Conservation (phyloP, 2,888 invertebrate genomes). For the Drosophila neotestacea region DNA sequence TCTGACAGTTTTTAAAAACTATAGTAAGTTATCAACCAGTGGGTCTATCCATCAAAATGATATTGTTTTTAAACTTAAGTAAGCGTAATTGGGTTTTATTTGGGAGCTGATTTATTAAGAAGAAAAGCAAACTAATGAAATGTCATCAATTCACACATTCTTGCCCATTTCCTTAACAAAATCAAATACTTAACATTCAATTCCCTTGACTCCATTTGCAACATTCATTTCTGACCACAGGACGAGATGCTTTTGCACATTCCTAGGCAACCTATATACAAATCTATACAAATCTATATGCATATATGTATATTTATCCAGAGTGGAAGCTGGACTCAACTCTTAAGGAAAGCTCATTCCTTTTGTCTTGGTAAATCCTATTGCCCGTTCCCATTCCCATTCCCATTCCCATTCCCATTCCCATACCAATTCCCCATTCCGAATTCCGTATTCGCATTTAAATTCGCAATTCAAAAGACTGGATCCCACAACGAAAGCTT, state of each 20-base stretch:
- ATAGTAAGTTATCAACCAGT: too few species aligned
- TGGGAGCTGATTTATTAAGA: background rate
- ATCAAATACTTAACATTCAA: background rate
- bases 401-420: conserved; percentile 4
- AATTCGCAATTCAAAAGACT: conserved; percentile 47
- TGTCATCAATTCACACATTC: background rate
- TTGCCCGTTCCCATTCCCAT: background rate
- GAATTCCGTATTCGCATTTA: conserved; percentile 16
- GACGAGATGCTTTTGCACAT: background rate
- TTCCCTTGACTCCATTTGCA: too few species aligned
- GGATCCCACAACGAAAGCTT: conserved; percentile 52
- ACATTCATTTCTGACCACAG: conserved; percentile 1
- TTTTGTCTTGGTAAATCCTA: conserved; percentile 19
- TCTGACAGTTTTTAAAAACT: too few species aligned
- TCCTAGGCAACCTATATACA: background rate
- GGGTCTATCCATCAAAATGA: too few species aligned
- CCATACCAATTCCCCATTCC: conserved; percentile 11
- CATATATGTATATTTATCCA: conserved; percentile 16
- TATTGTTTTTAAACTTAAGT: too few species aligned
- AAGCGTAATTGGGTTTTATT: background rate
- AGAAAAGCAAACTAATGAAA: background rate
- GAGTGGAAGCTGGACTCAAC: conserved; percentile 31
- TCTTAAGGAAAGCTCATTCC: background rate
- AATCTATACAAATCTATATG: background rate
- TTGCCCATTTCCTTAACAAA: background rate